phyloP scores from a whole-genome alignment of 1,140 invertebrate genomes.

The Atopsyche davidsoni region DNA sequence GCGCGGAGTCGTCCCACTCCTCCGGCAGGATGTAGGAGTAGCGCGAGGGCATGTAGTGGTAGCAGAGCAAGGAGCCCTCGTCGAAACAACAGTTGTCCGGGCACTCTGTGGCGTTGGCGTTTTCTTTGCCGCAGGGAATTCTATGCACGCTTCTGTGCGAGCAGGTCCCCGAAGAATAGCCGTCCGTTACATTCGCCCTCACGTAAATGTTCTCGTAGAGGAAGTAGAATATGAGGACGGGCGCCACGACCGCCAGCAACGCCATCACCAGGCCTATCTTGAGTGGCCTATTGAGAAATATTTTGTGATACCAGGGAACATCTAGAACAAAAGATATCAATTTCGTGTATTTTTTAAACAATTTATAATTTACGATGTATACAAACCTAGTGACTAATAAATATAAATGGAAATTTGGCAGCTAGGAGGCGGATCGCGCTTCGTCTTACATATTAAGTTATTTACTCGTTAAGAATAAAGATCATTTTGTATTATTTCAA shows the following conservation, averaged over 20 bases:
- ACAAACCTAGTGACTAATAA: not conserved
- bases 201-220: slow-evolving; percentile 9
- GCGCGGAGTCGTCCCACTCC: slow-evolving; percentile 3
- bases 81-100: slow-evolving; percentile 21
- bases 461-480: no score
- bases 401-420: no score
- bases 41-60: slow-evolving; percentile 21
- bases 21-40: slow-evolving; percentile 16
- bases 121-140: slow-evolving; percentile 13
- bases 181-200: not conserved
- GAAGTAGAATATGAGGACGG: slow-evolving; percentile 16
- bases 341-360: not conserved
- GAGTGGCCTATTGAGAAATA: slow-evolving; percentile 18
- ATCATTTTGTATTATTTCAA: no score
- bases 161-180: slow-evolving; percentile 20
- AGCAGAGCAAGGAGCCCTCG: slow-evolving; percentile 15
- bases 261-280: slow-evolving; percentile 17
- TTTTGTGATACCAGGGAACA: slow-evolving; percentile 25
- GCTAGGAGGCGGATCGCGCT: no score
- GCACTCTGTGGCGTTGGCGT: not conserved
- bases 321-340: slow-evolving; percentile 11
- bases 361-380: not conserved
- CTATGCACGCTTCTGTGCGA: slow-evolving; percentile 5
- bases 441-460: no score
- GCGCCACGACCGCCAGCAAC: slow-evolving; percentile 6